These are phyloP conservation scores for Megalonaias nervosa DNA, from an alignment of 1,140 invertebrate genomes.

Conservation along the genomic window DNA sequence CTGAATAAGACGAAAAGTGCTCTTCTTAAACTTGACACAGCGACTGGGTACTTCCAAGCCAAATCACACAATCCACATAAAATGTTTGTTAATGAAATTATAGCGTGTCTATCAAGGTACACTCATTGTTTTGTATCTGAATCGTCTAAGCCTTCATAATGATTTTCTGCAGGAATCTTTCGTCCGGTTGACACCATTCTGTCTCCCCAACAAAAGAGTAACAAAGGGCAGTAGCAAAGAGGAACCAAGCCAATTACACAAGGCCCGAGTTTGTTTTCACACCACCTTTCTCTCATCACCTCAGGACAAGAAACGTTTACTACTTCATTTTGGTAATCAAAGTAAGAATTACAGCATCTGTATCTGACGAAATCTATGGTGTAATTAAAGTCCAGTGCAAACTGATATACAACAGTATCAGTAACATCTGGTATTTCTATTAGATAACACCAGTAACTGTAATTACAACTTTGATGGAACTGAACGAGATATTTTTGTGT, in stretches of 20 bases:
- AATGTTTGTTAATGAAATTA: slow-evolving; percentile 9
- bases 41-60: slow-evolving; percentile 5
- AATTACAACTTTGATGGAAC: too few species aligned
- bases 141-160: neutral
- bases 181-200: neutral
- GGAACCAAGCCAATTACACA: slow-evolving; percentile 11
- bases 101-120: slow-evolving; percentile 16
- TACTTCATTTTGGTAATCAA: neutral
- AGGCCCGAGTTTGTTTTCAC: slow-evolving; percentile 6
- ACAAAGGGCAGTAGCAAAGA: slow-evolving; percentile 19
- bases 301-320: neutral
- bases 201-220: neutral
- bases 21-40: slow-evolving; percentile 16
- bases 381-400: slow-evolving; percentile 13
- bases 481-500: slow-evolving; percentile 15
- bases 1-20: slow-evolving; percentile 9
- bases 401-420: slow-evolving; percentile 11
- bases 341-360: slow-evolving; percentile 8
- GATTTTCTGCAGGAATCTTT: neutral
- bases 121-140: neutral
- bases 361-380: slow-evolving; percentile 10
- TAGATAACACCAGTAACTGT: slow-evolving; percentile 22
- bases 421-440: slow-evolving; percentile 13
- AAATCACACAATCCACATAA: slow-evolving; percentile 16
- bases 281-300: neutral